These are phyloP conservation scores for Cryptoleucopteryx plumbea DNA, from an alignment of 2,113 vertebrate genomes.

Conservation along the genomic window DNA sequence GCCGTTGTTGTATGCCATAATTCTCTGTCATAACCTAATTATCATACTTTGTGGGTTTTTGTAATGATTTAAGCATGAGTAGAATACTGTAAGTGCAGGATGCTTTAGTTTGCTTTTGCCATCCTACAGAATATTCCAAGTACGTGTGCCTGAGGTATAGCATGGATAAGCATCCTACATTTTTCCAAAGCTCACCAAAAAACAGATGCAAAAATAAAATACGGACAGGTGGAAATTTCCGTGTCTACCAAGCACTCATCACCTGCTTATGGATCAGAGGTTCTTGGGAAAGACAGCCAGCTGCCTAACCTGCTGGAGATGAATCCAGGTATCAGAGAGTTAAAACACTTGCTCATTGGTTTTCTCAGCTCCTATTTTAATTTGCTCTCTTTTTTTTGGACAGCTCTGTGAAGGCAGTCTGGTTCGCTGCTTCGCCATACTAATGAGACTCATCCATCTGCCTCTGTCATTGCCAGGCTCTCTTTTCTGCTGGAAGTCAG, in stretches of 20 bases:
- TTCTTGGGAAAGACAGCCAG: slow-evolving; percentile 19
- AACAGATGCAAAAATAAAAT: neutral
- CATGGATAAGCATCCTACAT: neutral
- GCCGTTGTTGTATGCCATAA: neutral
- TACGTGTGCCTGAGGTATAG: neutral
- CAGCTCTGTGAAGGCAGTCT: slow-evolving; percentile 85
- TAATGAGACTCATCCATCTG: slow-evolving; percentile 91
- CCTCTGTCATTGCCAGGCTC: slow-evolving; percentile 85
- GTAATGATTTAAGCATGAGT: neutral
- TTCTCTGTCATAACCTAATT: neutral
- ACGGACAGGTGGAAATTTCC: neutral
- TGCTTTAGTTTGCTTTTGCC: neutral
- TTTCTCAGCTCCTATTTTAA: slow-evolving; percentile 82
- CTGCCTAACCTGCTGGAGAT: slow-evolving; percentile 19
- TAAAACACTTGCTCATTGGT: slow-evolving; percentile 78
- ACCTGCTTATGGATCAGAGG: neutral
- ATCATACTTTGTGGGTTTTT: neutral
- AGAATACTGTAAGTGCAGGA: neutral
- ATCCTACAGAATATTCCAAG: neutral
- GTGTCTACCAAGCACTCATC: neutral
- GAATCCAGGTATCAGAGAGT: slow-evolving; percentile 78
- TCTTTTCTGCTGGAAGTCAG: slow-evolving; percentile 88
- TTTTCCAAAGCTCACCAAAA: neutral
- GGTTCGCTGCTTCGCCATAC: slow-evolving; percentile 82
- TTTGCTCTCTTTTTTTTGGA: slow-evolving; percentile 81